Evolutionary conservation across 2,888 invertebrate species (phyloP).

Genomic region (Orthosia incerta): DNA sequence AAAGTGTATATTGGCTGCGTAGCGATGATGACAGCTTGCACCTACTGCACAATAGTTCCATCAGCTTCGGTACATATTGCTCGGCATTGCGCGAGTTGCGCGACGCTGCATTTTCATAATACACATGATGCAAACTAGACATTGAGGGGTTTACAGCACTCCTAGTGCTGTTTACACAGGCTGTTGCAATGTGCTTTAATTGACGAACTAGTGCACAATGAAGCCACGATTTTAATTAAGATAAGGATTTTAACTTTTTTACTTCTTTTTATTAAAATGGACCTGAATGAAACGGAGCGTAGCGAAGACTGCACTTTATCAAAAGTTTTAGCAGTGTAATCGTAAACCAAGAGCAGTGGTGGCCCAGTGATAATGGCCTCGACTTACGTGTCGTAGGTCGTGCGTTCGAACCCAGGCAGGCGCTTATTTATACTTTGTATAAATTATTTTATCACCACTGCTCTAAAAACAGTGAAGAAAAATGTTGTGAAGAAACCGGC

Average conservation of each 20-base stretch:
- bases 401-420: too few species aligned
- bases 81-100: conserved; percentile 25
- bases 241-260: conserved; percentile 29
- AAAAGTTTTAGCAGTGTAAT: background rate
- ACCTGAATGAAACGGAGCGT: conserved; percentile 3
- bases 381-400: too few species aligned
- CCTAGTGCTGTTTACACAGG: conserved; percentile 2
- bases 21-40: conserved; percentile 28
- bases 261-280: conserved; percentile 9
- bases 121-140: conserved; percentile 54
- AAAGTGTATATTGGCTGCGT: background rate
- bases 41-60: conserved; percentile 30
- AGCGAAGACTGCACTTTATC: background rate
- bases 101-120: conserved; percentile 53
- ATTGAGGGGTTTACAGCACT: conserved; percentile 38
- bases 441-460: too few species aligned
- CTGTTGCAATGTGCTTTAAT: conserved; percentile 39
- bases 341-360: background rate
- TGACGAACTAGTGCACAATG: conserved; percentile 42
- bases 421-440: too few species aligned
- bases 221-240: conserved; percentile 43
- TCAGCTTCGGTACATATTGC: conserved; percentile 35
- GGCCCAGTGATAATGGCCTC: too few species aligned
- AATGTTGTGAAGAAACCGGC: too few species aligned
- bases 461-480: too few species aligned